Evolutionary conservation across 1,140 invertebrate species (phyloP), one percentile per base, ranked within the genome.

Genomic region (Drosophila asahinai): DNA sequence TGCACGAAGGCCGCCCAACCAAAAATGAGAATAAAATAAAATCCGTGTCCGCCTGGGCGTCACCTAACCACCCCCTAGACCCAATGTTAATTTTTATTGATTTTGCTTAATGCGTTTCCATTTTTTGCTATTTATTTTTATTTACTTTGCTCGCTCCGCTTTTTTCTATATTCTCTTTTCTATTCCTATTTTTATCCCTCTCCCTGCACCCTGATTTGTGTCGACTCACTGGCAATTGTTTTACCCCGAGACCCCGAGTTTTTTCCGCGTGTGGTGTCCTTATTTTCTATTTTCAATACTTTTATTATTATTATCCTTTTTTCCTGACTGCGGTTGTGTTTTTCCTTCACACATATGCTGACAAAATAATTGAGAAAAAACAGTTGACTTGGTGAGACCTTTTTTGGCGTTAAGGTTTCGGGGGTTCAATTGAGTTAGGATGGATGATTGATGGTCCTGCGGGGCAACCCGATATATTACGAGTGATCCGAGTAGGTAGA

Each of bases 71-170:
- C 51, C 54, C 54, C 70, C 58, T 17, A 36, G 15, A 8, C 45
- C 48, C 60, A 66, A 87, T 89, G 81, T 89, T 89, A 89, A 89
- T 90, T 89, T 89, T 89, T 89, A 89, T 89, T 89, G 86, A 89
- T 89, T 89, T 90, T 89, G 65, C 65, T 77, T 90, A 89, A 89
- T 89, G 86, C 79, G 76, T 91, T 90, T 77, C 55, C 71, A 66
- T 86, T 82, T 87, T 84, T 80, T 79, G 74, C 59, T 80, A 82
- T 82, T 89, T 80, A 68, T 81, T 90, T 91, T 91, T 90, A 86
- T 90, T 90, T 91, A 71, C 79, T 90, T 71, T 77, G 64, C 49
- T 22, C 22, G 65, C 57, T 80, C 14, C 52, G 70, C 40, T 68
- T 59, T 74, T 62, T 70, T 30, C 40, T 42, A 38, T 73, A 9